Percentiles rank a stretch among this genome's conserved stretches.
These are phyloP conservation scores for Pseudopodoces humilis DNA, from an alignment of 2,113 vertebrate genomes.

Conservation along the genomic window DNA sequence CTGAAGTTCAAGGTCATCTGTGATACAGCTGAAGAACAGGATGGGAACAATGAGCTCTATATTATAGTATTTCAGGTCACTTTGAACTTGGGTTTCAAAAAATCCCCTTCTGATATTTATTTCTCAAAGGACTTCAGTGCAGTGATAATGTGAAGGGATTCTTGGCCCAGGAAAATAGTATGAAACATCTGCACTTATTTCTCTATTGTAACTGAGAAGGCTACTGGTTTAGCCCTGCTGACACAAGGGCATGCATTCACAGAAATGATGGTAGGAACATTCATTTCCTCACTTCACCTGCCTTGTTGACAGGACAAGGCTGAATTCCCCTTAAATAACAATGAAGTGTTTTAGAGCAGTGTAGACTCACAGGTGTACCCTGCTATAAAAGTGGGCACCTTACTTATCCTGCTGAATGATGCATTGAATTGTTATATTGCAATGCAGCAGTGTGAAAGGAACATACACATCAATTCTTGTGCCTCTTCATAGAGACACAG, in stretches of 20 bases:
- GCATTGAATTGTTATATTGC: neutral
- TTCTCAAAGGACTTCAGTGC: neutral
- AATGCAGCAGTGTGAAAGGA: neutral
- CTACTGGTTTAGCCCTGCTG: neutral
- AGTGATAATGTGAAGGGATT: neutral
- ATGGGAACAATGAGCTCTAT: neutral
- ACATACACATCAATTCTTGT: neutral
- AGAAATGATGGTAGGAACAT: neutral
- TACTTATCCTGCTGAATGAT: neutral
- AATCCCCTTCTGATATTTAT: neutral
- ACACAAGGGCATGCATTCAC: neutral
- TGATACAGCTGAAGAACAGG: neutral
- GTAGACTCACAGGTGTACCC: neutral
- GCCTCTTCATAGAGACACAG: neutral
- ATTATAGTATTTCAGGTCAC: neutral
- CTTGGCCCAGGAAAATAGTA: neutral
- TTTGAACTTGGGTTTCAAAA: neutral
- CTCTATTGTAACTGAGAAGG: neutral
- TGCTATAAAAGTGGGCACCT: neutral
- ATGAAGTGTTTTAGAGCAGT: neutral
- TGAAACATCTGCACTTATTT: neutral
- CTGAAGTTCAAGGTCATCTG: neutral
- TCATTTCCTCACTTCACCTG: neutral
- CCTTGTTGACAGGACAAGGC: neutral
- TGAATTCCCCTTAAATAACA: neutral